Base-by-base conservation (phyloP, 2,888 invertebrate species). In the Aethes cnicana region DNA sequence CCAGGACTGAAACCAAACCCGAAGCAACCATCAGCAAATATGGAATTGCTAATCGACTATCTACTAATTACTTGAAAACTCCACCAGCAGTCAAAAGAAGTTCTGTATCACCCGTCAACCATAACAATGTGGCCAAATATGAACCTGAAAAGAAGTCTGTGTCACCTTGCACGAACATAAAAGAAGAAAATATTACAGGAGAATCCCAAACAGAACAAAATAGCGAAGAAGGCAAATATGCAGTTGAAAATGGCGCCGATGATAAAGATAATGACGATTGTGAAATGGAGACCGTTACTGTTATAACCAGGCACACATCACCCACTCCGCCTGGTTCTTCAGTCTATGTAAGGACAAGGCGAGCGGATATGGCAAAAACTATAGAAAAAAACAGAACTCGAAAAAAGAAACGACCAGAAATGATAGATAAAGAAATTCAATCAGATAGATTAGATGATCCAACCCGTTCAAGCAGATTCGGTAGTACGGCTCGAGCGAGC, bases 291-390 rank as follows among this genome's bases (percentile, higher is more conserved):
- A 84, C 92, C 2, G 74, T 96, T 2, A 90, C 90, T 3, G 92
- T 95, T 42, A 90, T 95, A 2, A 95, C 95, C 0, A 90, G 96
- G 53, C 94, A 93, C 18, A 96, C 96, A 0, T 96, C 96, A 11
- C 96, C 96, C 0, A 94, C 94, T 0, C 93, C 94, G 2, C 93
- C 94, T 0, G 92, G 93, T 0, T 91, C 93, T 0, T 89, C 92
- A 0, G 81, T 86, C 21, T 93, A 93, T 58, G 83, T 93, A 6
- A 87, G 94, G 58, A 92, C 91, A 16, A 91, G 94, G 62, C 90
- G 95, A 70, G 92, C 93, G 0, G 95, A 95, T 61, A 91, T 94
- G 68, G 94, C 94, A 4, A 93, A 94, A 70, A 92, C 93, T 2
- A 86, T 94, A 39, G 94, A 95, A 75, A 94, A 93, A 74, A 92